Conservation (phyloP, 2,797 vertebrate genomes). For the Epinephelus coioides region DNA sequence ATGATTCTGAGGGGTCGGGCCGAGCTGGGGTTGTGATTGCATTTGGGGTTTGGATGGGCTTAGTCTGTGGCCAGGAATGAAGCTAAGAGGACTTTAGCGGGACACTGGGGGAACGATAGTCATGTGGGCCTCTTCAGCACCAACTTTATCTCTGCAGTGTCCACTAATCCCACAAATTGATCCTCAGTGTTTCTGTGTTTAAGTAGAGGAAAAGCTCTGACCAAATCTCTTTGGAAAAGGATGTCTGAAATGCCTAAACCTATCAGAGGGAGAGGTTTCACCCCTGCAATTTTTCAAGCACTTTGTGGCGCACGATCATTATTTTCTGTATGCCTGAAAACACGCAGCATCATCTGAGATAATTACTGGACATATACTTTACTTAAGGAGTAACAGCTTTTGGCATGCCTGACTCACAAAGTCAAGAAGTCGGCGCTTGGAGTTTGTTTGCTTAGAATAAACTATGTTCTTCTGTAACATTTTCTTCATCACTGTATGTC, state of each 20-base stretch:
- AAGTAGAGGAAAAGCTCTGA: slow-evolving; percentile 65
- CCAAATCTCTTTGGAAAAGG: slow-evolving; percentile 72
- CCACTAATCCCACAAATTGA: slow-evolving; percentile 81
- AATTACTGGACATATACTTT: slow-evolving; percentile 81
- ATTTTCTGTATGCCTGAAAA: slow-evolving; percentile 76
- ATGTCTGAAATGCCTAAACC: slow-evolving; percentile 76
- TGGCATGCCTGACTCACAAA: slow-evolving; percentile 76
- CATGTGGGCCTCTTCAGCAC: slow-evolving; percentile 73
- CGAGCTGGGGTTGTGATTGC: slow-evolving; percentile 71
- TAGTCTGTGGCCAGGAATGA: slow-evolving; percentile 71
- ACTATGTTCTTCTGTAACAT: slow-evolving; percentile 47
- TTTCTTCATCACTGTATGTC: slow-evolving; percentile 35
- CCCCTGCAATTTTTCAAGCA: slow-evolving; percentile 61
- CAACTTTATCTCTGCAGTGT: slow-evolving; percentile 76
- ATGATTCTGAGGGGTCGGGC: slow-evolving; percentile 54
- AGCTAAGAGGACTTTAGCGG: slow-evolving; percentile 77
- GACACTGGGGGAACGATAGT: slow-evolving; percentile 64
- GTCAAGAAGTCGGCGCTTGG: slow-evolving; percentile 57
- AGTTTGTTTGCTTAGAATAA: slow-evolving; percentile 67
- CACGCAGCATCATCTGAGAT: slow-evolving; percentile 69
- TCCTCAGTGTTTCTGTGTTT: slow-evolving; percentile 74
- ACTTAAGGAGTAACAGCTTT: slow-evolving; percentile 74
- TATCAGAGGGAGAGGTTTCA: slow-evolving; percentile 73
- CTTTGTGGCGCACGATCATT: slow-evolving; percentile 68
- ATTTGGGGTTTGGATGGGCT: slow-evolving; percentile 75